phyloP scores from a whole-genome alignment of 2,888 invertebrate genomes.

The Pachymerium ferrugineum region DNA sequence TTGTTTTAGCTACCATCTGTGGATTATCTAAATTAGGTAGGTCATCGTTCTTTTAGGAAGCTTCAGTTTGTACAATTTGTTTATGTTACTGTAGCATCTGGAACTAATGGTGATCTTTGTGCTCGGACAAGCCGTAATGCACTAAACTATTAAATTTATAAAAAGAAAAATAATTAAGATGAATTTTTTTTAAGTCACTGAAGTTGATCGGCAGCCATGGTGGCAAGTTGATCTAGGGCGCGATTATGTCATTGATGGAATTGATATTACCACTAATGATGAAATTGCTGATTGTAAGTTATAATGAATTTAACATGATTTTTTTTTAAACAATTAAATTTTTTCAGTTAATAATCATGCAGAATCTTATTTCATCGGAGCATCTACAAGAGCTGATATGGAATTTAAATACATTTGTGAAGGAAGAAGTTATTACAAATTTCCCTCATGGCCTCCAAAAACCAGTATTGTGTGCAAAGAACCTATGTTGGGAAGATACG shows the following conservation, averaged over 20 bases:
- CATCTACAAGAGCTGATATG: not conserved
- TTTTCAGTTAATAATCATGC: not conserved
- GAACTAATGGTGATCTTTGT: not conserved
- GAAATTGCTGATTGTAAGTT: not conserved
- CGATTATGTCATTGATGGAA: not conserved
- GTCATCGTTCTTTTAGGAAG: too few relatives aligned
- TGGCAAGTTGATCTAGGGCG: not conserved
- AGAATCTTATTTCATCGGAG: not conserved
- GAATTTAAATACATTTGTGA: not conserved
- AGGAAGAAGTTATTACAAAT: not conserved
- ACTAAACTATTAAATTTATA: not conserved
- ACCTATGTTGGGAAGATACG: not conserved
- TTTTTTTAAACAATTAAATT: not conserved
- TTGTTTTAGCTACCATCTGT: too few relatives aligned
- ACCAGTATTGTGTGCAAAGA: not conserved
- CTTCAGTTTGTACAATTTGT: not conserved
- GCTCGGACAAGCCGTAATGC: not conserved
- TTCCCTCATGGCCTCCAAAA: not conserved
- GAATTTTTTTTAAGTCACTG: not conserved
- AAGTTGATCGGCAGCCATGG: not conserved
- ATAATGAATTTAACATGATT: not conserved
- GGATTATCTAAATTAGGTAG: not conserved
- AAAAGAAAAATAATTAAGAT: not conserved
- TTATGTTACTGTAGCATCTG: not conserved
- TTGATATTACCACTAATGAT: not conserved